Evolutionary conservation across 1,140 invertebrate species (phyloP), one percentile per base, ranked within the genome.

Genomic region (Ptiloglossa arizonensis): DNA sequence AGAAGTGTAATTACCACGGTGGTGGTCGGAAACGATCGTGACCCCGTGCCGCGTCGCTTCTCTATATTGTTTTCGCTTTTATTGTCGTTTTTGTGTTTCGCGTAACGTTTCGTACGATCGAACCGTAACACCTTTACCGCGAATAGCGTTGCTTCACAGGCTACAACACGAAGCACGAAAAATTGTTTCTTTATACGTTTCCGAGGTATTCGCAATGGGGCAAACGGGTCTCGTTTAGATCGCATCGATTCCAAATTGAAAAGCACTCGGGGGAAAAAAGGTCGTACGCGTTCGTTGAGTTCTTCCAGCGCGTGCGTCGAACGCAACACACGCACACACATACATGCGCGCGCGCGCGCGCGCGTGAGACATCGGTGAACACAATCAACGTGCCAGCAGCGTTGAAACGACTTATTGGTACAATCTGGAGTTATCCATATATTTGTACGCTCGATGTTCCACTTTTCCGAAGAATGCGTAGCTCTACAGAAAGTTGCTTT

Each of bases 191-290:
- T n/a, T n/a, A n/a, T n/a, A n/a, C n/a, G n/a, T n/a, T n/a, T n/a
- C n/a, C n/a, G n/a, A n/a, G n/a, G n/a, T n/a, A n/a, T n/a, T n/a
- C n/a, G n/a, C n/a, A n/a, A n/a, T n/a, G n/a, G n/a, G n/a, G n/a
- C n/a, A n/a, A n/a, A n/a, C n/a, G n/a, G n/a, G n/a, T 46, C 13
- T 46, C 11, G 17, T 50, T 5, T 50, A n/a, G 5, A 44, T 44
- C 41, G 41, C 5, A 50, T 78, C 59, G 27, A 66, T 66, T 66
- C 32, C 32, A 50, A 64, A 27, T 67, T 27, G 15, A 66, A 73
- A 41, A 64, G 13, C 22, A 24, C 2, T 56, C 1, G 32, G 32
- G 32, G 19, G 54, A 64, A 4, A 48, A 5, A n/a, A 9, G 29
- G 29, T 57, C 29, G 29, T 5, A 19, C 19, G 5, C 19, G 22